phyloP scores from a whole-genome alignment of 2,797 vertebrate species.

The Serranus cabrilla region DNA sequence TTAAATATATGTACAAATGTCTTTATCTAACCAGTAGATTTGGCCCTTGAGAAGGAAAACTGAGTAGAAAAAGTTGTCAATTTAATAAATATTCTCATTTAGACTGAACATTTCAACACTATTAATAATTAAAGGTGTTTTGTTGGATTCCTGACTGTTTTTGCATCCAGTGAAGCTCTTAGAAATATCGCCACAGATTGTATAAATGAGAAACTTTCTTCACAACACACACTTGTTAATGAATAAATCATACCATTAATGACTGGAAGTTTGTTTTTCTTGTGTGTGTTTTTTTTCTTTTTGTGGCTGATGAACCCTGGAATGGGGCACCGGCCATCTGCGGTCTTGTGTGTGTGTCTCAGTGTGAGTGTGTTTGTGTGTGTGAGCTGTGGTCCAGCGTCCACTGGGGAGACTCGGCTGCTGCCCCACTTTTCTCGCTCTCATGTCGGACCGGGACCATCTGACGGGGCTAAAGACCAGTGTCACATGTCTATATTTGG shows the following conservation, averaged over 20 bases:
- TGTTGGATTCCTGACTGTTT: background rate
- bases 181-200: slow-evolving; percentile 55
- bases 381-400: slow-evolving; percentile 74
- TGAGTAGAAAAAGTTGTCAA: background rate
- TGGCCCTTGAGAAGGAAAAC: background rate
- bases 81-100: background rate
- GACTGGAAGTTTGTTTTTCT: slow-evolving; percentile 74
- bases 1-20: background rate
- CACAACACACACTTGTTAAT: slow-evolving; percentile 67
- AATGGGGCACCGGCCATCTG: slow-evolving; percentile 85
- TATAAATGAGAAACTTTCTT: slow-evolving; percentile 61
- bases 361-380: slow-evolving; percentile 44
- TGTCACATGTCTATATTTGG: slow-evolving; percentile 87
- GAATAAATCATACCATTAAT: slow-evolving; percentile 76
- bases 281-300: slow-evolving; percentile 47
- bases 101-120: background rate
- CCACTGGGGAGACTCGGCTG: slow-evolving; percentile 83
- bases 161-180: slow-evolving; percentile 20
- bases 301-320: slow-evolving; percentile 79
- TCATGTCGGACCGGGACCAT: slow-evolving; percentile 86
- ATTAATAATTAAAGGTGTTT: slow-evolving; percentile 39
- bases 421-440: slow-evolving; percentile 85
- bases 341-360: slow-evolving; percentile 44
- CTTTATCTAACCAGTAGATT: background rate
- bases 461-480: slow-evolving; percentile 86